Base-by-base conservation (phyloP, 1,140 invertebrate species). In the Tetragonula clypearis region DNA sequence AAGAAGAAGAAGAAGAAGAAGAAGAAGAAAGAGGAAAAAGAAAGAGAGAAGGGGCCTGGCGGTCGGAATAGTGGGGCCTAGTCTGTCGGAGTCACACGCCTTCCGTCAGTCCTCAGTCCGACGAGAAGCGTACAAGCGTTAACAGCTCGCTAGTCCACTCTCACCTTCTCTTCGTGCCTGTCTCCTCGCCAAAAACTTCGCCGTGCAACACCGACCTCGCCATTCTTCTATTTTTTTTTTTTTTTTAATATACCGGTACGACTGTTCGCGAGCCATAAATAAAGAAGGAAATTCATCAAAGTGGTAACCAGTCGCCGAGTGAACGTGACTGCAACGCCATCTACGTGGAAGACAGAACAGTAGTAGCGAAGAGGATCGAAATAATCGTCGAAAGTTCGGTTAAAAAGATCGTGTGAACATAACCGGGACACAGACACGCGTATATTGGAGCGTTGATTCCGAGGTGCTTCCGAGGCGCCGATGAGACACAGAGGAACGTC, bases 41-140 rank as follows among this genome's bases (percentile, higher is more conserved):
- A 88, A 69, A 35, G 56, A 73, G 21, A 76, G 72, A 85, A 88
- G 84, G 83, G 78, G 69, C 49, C 77, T 55, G 58, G 74, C 56
- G 41, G 6, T 49, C 41, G 79, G 56, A 49, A n/a, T 85, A 87
- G 85, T 89, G 89, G 89, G 89, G 74, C 66, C 56, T 73, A 66
- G 76, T 82, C 71, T 56, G 62, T 65, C 78, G 86, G 58, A 84
- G 89, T 90, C 89, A 90, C 89, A 90, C 88, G 88, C 80, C 83
- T 90, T 84, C 82, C 76, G 66, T 60, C 75, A 83, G 89, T 72
- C 81, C 74, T 86, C 89, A 90, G 89, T 90, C 74, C 53, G 74
- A 81, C 73, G 75, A 87, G 78, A 86, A 90, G 77, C 88, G 88
- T 86, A 76, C 82, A 77, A 41, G 62, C 62, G 83, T 73, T 15